phyloP scores from a whole-genome alignment of 2,888 invertebrate species.

The Cephus nigrinus region DNA sequence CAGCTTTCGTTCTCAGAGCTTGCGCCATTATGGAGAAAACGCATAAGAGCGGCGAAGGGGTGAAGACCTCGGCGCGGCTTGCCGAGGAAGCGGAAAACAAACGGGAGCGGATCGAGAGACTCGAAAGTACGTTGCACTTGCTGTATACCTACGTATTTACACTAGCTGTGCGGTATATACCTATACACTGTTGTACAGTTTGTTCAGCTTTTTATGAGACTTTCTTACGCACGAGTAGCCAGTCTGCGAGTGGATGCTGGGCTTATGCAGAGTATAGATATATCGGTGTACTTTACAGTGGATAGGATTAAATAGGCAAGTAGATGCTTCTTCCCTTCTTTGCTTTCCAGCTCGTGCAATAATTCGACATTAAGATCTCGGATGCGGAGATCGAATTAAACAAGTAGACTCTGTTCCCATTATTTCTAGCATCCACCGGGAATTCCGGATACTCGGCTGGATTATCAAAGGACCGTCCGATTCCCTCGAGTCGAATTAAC shows the following conservation, averaged over 20 bases:
- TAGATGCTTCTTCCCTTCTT: background rate
- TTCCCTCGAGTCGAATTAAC: background rate
- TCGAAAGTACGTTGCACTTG: conserved; percentile 75
- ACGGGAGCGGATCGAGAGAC: conserved; percentile 85
- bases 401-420: background rate
- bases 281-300: background rate
- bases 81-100: conserved; percentile 89
- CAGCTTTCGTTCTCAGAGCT: conserved; percentile 89
- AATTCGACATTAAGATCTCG: background rate
- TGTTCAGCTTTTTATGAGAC: background rate
- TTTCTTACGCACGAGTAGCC: background rate
- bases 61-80: conserved; percentile 84
- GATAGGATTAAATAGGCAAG: background rate
- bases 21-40: conserved; percentile 94
- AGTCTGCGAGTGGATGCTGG: background rate
- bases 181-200: background rate
- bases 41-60: conserved; percentile 89
- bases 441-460: background rate
- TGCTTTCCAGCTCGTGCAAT: background rate
- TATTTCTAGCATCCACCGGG: background rate
- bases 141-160: conserved; percentile 16
- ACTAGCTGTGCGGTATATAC: conserved; percentile 1
- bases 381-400: background rate
- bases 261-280: background rate
- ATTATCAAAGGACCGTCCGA: background rate